Percentiles rank a stretch among this genome's conserved stretches.
Conservation (phyloP, 2,797 vertebrate genomes). For the Alfaro cultratus region DNA sequence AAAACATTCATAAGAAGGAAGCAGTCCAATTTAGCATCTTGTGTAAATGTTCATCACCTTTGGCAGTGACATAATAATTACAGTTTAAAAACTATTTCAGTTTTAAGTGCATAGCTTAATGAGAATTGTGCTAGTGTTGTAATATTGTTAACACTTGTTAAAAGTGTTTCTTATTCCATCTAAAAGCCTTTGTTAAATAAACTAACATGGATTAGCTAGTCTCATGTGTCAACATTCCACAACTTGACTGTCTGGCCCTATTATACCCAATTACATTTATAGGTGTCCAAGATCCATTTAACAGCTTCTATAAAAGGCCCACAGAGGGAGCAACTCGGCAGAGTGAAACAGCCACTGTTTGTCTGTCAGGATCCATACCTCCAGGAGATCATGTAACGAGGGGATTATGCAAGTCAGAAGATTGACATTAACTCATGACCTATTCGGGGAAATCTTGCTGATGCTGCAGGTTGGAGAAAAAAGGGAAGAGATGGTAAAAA, state of each 20-base stretch:
- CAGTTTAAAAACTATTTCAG: neutral
- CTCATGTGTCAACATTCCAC: neutral
- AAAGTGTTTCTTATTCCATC: neutral
- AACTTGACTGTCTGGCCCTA: neutral
- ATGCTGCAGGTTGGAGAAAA: slow-evolving; percentile 46
- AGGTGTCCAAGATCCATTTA: slow-evolving; percentile 9
- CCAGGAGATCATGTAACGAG: slow-evolving; percentile 50
- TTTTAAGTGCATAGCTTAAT: neutral
- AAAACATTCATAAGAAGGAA: neutral
- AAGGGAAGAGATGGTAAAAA: neutral
- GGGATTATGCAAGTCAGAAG: slow-evolving; percentile 53
- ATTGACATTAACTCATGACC: slow-evolving; percentile 59
- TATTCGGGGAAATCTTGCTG: slow-evolving; percentile 51
- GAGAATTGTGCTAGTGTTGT: neutral
- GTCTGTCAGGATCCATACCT: slow-evolving; percentile 29
- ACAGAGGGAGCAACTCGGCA: slow-evolving; percentile 30
- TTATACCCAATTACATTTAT: slow-evolving; percentile 9
- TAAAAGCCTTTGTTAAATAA: neutral
- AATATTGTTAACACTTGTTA: too few relatives aligned
- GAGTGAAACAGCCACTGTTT: slow-evolving; percentile 18
- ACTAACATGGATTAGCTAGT: neutral
- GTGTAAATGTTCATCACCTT: neutral
- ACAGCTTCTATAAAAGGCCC: slow-evolving; percentile 27
- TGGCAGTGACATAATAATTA: neutral
- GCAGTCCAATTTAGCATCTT: neutral